Evolutionary conservation across 2,888 invertebrate species (phyloP), one percentile per base, ranked within the genome.

Genomic region (Rapana venosa): DNA sequence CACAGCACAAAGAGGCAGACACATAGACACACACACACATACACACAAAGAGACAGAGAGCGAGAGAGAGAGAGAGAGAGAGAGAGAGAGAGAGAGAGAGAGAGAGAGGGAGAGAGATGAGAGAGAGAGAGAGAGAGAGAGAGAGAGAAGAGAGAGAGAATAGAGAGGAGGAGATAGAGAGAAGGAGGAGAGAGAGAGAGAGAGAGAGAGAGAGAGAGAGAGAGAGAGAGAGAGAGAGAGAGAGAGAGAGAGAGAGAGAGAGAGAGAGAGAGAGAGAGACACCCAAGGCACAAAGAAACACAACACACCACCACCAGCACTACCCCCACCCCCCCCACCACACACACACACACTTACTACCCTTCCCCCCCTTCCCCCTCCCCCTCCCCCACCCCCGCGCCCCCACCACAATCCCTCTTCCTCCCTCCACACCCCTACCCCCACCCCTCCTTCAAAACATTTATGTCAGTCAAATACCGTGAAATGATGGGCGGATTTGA

Each of bases 41-140:
- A n/a, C n/a, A n/a, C n/a, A n/a, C n/a, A n/a, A 6, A 77, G 30
- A 77, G 30, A 77, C 11, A 77, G 13, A 77, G 30, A 77, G 30
- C n/a, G 30, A 30, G 30, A 77, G 8, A 30, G 30, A 77, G 30
- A 30, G 13, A 77, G 30, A 30, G 13, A 77, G 32, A 77, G 77
- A 77, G 77, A 77, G 77, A 77, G 32, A 77, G 77, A 77, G 77
- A 32, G 30, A 77, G 32, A 32, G 77, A 77, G 77, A 17, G 30
- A 77, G 77, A 32, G 77, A 77, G 32, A 32, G 77, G 30, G 77
- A 36, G 81, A 81, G 81, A 36, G 36, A 81, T 8, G n/a, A 81
- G 81, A 36, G 81, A 36, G 81, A 81, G 81, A 36, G 36, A 81
- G 81, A 81, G 81, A 81, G 81, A 36, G 32, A 77, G 32, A 77